Evolutionary conservation across 2,113 vertebrate genomes (phyloP), one percentile per base, ranked within the genome.

Genomic region (Oncorhynchus nerka): DNA sequence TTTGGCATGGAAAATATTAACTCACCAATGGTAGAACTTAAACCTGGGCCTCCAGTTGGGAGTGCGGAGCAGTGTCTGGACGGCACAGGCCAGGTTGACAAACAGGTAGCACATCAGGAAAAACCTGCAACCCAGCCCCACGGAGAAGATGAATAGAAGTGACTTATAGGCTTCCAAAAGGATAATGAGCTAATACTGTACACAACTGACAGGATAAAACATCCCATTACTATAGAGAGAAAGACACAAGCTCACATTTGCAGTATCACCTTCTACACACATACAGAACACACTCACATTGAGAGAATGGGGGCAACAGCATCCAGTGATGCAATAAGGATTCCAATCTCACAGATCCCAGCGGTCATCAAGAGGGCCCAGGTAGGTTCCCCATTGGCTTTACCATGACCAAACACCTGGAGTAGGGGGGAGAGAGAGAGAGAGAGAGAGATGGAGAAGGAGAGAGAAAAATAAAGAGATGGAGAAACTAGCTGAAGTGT

Each of bases 51-150:
- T 97, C 97, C 97, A 98, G 89, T 97, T 98, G 61, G 97, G 97
- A 0, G 97, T 97, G 7, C 95, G 90, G 22, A 98, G 85, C 75
- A 99, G 92, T 0, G 97, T 99, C 87, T 99, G 97, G 49, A 98
- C 92, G 0, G 97, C 97, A 71, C 97, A 99, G n/a, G 97, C 97
- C 93, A 99, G 87, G 90, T 99, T 99, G 73, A 99, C 97, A 82
- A 98, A 98, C 86, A 99, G 92, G 83, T 98, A 99, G 84, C 97
- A 99, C 97, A 99, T 99, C 74, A 98, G 94, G 89, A 98, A 99
- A 88, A 98, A 98, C 96, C 97, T 97, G 90, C 0, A 73, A 24
- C 59, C n/a, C 59, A 62, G 59, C n/a, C 19, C n/a, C 7, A 62
- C n/a, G 24, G 59, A 24, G n/a, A 62, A 62, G 13, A 55, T 5